Evolutionary conservation across 2,113 vertebrate species (phyloP).

Genomic region (Sminthopsis crassicaudata): DNA sequence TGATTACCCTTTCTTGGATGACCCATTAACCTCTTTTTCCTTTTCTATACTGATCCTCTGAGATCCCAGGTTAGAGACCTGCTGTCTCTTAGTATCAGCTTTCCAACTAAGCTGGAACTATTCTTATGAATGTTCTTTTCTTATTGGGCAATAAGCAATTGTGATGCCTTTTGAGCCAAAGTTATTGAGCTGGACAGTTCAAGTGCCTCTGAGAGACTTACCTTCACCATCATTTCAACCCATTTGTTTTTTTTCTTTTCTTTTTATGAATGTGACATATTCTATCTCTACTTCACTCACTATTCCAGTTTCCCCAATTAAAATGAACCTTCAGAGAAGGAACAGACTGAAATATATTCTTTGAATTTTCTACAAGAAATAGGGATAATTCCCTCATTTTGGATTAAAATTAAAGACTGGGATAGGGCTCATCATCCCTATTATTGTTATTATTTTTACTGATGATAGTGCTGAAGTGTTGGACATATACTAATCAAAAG

Average conservation of each 20-base stretch:
- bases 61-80: not conserved
- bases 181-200: not conserved
- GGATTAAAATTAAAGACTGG: not conserved
- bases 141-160: not conserved
- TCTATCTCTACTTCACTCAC: not conserved
- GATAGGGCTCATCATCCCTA: not conserved
- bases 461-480: not conserved
- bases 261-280: not conserved
- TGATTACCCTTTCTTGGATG: not conserved
- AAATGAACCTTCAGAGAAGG: not conserved
- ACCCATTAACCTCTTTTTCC: not conserved
- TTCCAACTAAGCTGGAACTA: not conserved
- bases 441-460: not conserved
- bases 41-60: not conserved
- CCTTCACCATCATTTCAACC: not conserved
- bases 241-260: not conserved
- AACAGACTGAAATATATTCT: not conserved
- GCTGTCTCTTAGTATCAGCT: not conserved
- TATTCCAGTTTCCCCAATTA: not conserved
- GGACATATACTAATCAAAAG: not conserved
- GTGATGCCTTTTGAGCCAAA: not conserved
- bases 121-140: not conserved
- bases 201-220: not conserved
- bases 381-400: not conserved
- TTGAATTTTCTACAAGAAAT: not conserved